A percentile compares a stretch with the other conserved stretches of the same genome.
These are phyloP conservation scores for Erethizon dorsatum DNA, from an alignment of 2,797 vertebrate species.

Conservation along the genomic window DNA sequence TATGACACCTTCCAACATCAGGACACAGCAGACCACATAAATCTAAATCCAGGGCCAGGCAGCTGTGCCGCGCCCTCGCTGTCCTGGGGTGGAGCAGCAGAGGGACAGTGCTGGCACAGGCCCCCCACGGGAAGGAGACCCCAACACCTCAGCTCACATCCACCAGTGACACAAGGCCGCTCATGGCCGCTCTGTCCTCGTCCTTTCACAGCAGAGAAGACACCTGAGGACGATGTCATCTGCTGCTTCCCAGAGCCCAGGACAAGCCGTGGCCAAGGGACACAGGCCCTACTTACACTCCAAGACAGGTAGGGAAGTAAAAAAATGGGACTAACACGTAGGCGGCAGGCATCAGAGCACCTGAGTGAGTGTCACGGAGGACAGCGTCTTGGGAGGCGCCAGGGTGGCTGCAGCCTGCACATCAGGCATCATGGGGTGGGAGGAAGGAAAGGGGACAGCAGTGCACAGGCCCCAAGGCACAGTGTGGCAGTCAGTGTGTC, in stretches of 20 bases:
- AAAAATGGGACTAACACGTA: background rate
- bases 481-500: background rate
- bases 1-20: background rate
- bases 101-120: too few relatives aligned
- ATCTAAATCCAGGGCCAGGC: background rate
- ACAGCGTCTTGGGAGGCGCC: background rate
- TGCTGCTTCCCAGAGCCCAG: background rate
- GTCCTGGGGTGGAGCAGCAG: background rate
- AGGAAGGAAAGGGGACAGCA: background rate
- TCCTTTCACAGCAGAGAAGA: background rate
- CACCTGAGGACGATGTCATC: background rate
- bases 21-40: background rate
- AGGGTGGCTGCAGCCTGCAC: background rate
- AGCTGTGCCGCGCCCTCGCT: too few relatives aligned
- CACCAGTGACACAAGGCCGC: background rate
- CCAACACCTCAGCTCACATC: background rate
- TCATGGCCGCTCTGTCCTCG: background rate
- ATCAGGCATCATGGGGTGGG: background rate
- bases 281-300: background rate
- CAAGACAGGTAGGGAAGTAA: background rate
- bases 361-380: too few relatives aligned
- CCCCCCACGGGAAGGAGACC: background rate
- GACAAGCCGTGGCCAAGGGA: background rate
- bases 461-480: too few relatives aligned
- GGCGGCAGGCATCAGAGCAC: background rate